Evolutionary conservation across 1,140 invertebrate genomes (phyloP).

Genomic region (Chironomus tepperi): DNA sequence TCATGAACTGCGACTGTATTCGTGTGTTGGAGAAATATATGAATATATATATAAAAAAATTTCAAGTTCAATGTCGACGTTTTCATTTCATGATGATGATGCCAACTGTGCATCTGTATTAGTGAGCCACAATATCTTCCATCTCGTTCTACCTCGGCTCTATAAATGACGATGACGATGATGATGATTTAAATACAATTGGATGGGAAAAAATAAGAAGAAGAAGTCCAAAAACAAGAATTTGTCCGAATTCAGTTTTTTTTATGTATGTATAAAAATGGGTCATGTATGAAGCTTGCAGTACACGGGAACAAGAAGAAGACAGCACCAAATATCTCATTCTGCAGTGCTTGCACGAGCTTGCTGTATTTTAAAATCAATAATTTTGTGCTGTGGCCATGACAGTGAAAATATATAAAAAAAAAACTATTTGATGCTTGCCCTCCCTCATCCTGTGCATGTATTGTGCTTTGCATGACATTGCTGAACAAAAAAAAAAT

Average conservation of each 20-base stretch:
- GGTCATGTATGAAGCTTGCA: neutral
- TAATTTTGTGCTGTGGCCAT: neutral
- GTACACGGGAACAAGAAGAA: neutral
- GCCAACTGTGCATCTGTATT: neutral
- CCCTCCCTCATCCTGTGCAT: neutral
- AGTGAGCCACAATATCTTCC: neutral
- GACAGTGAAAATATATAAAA: neutral
- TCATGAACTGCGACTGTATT: neutral
- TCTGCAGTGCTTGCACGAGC: neutral
- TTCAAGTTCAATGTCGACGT: conserved; percentile 12
- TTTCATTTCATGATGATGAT: neutral
- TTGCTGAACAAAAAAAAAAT: neutral
- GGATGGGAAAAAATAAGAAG: neutral
- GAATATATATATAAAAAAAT: neutral
- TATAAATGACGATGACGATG: neutral
- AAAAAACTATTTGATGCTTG: neutral
- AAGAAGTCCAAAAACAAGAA: neutral
- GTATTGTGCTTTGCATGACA: neutral
- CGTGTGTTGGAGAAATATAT: neutral
- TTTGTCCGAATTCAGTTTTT: neutral
- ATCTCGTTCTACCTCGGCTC: neutral
- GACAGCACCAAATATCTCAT: neutral
- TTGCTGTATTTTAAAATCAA: neutral
- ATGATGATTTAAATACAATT: neutral
- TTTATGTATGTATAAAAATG: neutral